A percentile compares a stretch with the other conserved stretches of the same genome.
These are phyloP conservation scores for Aquatica leii DNA, from an alignment of 2,888 invertebrate species.

Conservation along the genomic window DNA sequence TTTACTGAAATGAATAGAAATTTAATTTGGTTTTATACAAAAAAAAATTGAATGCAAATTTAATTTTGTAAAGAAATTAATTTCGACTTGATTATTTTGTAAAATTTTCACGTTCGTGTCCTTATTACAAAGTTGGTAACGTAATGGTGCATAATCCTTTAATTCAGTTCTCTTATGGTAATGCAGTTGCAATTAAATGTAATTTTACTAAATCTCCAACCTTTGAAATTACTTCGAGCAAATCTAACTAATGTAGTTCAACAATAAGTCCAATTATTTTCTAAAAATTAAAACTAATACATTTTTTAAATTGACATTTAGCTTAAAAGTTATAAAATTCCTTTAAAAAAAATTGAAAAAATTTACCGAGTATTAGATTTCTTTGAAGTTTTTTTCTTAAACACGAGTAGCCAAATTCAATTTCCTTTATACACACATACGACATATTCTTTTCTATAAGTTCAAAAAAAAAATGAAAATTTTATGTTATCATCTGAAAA, in stretches of 20 bases:
- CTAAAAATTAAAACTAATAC: not conserved
- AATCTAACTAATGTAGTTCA: constrained; percentile 17
- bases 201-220: constrained; percentile 18
- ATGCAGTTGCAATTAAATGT: constrained; percentile 28
- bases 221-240: constrained; percentile 13
- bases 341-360: constrained; percentile 1
- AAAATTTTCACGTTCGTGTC: constrained; percentile 10
- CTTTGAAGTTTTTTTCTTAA: constrained; percentile 11
- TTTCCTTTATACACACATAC: constrained; percentile 11
- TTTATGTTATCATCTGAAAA: too few species aligned
- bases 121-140: not conserved
- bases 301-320: not conserved
- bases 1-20: constrained; percentile 2
- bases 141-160: constrained; percentile 20
- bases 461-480: too few species aligned
- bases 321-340: not conserved
- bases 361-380: not conserved
- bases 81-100: constrained; percentile 12
- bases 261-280: constrained; percentile 22
- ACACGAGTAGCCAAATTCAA: constrained; percentile 4
- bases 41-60: not conserved
- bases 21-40: not conserved
- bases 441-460: constrained; percentile 9
- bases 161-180: constrained; percentile 15
- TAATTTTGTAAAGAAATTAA: constrained; percentile 14